These are phyloP conservation scores for Stenolophus ochropezus DNA, from an alignment of 2,888 invertebrate species.

Conservation along the genomic window DNA sequence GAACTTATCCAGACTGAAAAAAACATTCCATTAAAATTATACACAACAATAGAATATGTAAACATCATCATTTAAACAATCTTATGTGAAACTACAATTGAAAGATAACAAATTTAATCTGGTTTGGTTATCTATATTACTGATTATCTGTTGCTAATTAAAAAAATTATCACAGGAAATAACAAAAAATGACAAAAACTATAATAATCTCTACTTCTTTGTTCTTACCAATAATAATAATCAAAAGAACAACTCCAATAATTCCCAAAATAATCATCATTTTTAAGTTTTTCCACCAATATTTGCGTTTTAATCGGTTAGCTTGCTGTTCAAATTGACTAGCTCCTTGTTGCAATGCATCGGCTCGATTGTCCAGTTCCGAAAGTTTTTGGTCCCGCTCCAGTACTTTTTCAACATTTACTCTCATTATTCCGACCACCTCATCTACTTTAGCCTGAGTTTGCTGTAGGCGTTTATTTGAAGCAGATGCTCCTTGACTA, in stretches of 20 bases:
- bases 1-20: conserved; percentile 58
- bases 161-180: neutral
- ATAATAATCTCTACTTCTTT: no score
- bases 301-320: conserved; percentile 96
- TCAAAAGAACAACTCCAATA: conserved; percentile 87
- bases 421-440: conserved; percentile 96
- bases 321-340: conserved; percentile 98
- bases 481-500: conserved; percentile 50
- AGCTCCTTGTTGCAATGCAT: conserved; percentile 94
- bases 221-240: conserved; percentile 90
- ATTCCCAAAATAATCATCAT: conserved; percentile 95
- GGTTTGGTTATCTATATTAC: neutral
- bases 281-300: conserved; percentile 98
- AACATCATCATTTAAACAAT: neutral
- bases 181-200: no score
- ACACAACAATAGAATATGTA: neutral
- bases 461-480: conserved; percentile 67
- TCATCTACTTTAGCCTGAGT: conserved; percentile 74
- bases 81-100: neutral
- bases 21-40: neutral
- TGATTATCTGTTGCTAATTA: neutral
- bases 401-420: conserved; percentile 96
- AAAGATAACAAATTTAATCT: conserved; percentile 19
- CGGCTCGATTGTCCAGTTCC: conserved; percentile 95
- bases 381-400: conserved; percentile 96